Evolutionary conservation across 2,797 vertebrate genomes (phyloP).

Genomic region (Phoxinus dragarum): DNA sequence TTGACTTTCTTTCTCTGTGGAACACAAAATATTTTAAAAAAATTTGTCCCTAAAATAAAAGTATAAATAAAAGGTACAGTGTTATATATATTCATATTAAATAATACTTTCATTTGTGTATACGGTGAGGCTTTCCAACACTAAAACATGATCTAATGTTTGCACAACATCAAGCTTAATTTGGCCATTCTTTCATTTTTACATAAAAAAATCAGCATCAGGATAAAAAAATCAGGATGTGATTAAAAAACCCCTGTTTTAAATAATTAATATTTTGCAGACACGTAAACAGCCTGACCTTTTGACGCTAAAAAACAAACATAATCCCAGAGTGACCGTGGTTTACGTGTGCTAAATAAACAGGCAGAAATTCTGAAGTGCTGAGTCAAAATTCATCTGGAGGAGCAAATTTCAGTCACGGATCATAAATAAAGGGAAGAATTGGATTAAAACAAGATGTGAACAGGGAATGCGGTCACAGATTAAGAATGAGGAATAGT

Average conservation of each 20-base stretch:
- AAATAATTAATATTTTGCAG: slow-evolving; percentile 42
- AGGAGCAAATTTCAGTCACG: slow-evolving; percentile 60
- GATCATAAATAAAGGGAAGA: slow-evolving; percentile 64
- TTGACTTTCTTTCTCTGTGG: not conserved
- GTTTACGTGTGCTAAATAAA: slow-evolving; percentile 48
- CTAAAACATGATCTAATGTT: slow-evolving; percentile 16
- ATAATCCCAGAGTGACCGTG: slow-evolving; percentile 29
- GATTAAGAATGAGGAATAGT: slow-evolving; percentile 66
- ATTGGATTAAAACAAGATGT: slow-evolving; percentile 71
- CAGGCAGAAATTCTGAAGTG: slow-evolving; percentile 50
- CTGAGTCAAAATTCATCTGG: slow-evolving; percentile 62
- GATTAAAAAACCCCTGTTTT: slow-evolving; percentile 41
- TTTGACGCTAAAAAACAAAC: slow-evolving; percentile 33
- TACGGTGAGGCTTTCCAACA: not conserved
- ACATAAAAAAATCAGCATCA: slow-evolving; percentile 7
- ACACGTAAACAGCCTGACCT: slow-evolving; percentile 14
- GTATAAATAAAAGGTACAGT: not conserved
- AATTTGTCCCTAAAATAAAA: not conserved
- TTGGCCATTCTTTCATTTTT: not conserved
- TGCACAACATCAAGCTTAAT: slow-evolving; percentile 1
- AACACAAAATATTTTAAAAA: not conserved
- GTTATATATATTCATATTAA: not conserved
- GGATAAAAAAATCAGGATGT: not conserved
- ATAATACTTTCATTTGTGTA: not conserved
- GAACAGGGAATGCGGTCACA: slow-evolving; percentile 66